Conservation (phyloP, 2,797 vertebrate species). For the Bradypodion pumilum region DNA sequence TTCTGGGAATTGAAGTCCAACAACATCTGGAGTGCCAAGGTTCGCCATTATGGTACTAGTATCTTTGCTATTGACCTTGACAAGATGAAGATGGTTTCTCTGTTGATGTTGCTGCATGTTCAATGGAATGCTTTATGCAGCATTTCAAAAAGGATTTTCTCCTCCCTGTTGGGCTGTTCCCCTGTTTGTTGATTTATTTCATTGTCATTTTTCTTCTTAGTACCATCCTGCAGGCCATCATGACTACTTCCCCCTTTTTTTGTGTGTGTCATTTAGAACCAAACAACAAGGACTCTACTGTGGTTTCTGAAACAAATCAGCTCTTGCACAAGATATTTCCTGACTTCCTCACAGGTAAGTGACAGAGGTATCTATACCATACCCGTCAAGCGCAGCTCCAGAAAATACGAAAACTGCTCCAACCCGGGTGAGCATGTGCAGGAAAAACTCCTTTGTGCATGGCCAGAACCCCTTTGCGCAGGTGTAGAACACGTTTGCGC, state of each 20-base stretch:
- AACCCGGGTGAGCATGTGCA: no score
- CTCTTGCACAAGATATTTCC: slow-evolving; percentile 63
- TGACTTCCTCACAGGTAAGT: slow-evolving; percentile 64
- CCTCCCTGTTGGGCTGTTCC: not conserved
- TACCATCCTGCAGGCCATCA: not conserved
- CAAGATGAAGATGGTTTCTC: no score
- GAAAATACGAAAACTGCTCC: no score
- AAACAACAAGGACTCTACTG: slow-evolving; percentile 30
- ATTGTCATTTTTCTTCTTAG: not conserved
- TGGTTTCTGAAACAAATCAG: slow-evolving; percentile 43
- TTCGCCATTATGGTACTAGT: no score
- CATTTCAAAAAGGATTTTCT: not conserved
- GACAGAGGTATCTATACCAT: not conserved
- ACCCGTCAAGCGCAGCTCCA: no score
- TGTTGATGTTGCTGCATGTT: no score
- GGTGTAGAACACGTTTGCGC: no score
- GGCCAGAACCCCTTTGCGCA: no score
- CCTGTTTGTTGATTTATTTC: not conserved
- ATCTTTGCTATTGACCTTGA: no score
- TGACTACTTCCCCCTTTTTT: not conserved
- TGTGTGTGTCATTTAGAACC: slow-evolving; percentile 43
- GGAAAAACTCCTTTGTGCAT: no score
- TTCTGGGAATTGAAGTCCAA: no score
- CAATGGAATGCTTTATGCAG: not conserved
- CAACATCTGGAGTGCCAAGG: no score